phyloP scores from a whole-genome alignment of 2,113 vertebrate species.

The Centropristis striata region DNA sequence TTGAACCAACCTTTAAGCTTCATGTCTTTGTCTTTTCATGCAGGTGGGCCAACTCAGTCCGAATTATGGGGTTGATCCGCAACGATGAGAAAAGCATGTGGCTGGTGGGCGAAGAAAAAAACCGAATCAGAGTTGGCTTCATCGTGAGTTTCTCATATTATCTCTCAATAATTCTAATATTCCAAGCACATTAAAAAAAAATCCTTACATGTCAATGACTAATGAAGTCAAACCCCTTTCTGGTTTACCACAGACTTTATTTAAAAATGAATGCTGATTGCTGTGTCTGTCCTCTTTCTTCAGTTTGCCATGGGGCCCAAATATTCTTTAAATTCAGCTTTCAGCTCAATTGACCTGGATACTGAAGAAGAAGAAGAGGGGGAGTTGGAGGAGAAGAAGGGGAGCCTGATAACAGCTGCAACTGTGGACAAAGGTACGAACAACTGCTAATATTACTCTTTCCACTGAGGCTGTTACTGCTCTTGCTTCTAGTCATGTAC shows the following conservation, averaged over 20 bases:
- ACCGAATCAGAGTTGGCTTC: slow-evolving; percentile 43
- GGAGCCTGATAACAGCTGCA: slow-evolving; percentile 60
- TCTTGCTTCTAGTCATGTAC: not conserved
- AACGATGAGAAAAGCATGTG: slow-evolving; percentile 79
- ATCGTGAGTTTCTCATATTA: slow-evolving; percentile 62
- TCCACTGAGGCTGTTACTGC: not conserved
- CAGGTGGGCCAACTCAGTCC: rapidly evolving
- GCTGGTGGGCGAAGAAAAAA: slow-evolving; percentile 30
- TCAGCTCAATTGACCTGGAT: not conserved
- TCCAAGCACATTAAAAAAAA: not conserved
- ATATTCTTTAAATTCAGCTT: rapidly evolving
- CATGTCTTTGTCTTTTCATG: slow-evolving; percentile 5
- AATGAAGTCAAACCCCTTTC: not conserved
- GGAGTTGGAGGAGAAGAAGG: not conserved
- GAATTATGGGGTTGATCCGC: not conserved
- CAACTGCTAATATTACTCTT: not conserved
- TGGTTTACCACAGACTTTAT: not conserved
- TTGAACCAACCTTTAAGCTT: not conserved
- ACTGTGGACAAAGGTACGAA: slow-evolving; percentile 59
- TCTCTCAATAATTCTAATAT: not conserved
- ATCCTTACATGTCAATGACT: not conserved
- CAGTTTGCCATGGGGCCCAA: slow-evolving; percentile 65
- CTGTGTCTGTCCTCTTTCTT: not conserved
- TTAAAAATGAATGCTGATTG: not conserved
- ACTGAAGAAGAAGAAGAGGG: not conserved